Conservation (phyloP, 2,113 vertebrate genomes). For the Hippocampus mohnikei region DNA sequence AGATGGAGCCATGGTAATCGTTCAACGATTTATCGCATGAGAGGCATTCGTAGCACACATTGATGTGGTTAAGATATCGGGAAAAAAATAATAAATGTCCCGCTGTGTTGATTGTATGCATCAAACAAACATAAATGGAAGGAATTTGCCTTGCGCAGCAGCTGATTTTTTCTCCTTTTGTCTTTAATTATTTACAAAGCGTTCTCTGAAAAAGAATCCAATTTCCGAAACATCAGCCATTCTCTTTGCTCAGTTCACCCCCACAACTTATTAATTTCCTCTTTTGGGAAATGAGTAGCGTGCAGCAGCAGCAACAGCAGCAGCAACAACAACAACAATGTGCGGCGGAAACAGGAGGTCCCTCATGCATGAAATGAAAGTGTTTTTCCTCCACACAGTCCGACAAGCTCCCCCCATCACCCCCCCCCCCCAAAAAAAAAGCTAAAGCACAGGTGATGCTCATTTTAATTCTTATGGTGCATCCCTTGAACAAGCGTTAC, state of each 20-base stretch:
- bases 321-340: conserved; percentile 15
- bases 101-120: not conserved
- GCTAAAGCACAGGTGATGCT: conserved; percentile 2
- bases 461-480: conserved; percentile 11
- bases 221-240: conserved; percentile 29
- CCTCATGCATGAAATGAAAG: conserved; percentile 61
- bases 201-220: conserved; percentile 34
- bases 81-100: not conserved
- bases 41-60: not conserved
- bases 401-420: not conserved
- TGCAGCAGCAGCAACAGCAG: not conserved
- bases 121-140: not conserved
- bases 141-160: not conserved
- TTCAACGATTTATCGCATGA: not conserved
- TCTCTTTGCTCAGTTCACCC: conserved; percentile 25
- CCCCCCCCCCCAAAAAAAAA: conserved; percentile 8
- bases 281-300: conserved; percentile 37
- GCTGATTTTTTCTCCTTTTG: not conserved
- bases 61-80: not conserved
- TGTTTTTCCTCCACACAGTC: conserved; percentile 15
- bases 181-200: conserved; percentile 3
- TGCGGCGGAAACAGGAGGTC: conserved; percentile 6
- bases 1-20: not conserved
- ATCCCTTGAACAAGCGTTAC: conserved; percentile 36
- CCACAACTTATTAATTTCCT: conserved; percentile 44